Evolutionary conservation across 2,113 vertebrate genomes (phyloP).

Genomic region (Mastomys coucha): DNA sequence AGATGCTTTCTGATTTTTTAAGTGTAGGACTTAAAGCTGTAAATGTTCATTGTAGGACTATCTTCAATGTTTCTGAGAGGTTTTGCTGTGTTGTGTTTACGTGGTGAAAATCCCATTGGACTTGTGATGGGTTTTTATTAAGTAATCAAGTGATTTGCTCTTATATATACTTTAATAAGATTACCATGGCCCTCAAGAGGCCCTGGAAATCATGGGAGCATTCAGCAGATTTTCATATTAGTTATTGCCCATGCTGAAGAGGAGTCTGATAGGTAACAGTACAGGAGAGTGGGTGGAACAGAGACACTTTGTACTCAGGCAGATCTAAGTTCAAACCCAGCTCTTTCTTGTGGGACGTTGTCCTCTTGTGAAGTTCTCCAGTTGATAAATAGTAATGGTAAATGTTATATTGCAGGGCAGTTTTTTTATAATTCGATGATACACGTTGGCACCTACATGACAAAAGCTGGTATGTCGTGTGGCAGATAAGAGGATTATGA

Average conservation of each 20-base stretch:
- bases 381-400: neutral
- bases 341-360: neutral
- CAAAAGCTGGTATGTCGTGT: neutral
- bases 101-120: neutral
- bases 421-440: neutral
- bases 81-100: neutral
- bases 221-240: neutral
- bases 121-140: neutral
- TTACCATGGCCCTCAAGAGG: neutral
- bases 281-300: neutral
- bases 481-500: neutral
- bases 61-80: neutral
- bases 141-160: neutral
- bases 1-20: neutral
- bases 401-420: no score
- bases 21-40: neutral
- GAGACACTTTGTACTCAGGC: neutral
- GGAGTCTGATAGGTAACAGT: neutral
- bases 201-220: neutral
- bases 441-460: neutral
- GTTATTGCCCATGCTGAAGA: neutral
- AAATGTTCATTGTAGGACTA: neutral
- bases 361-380: neutral
- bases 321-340: neutral
- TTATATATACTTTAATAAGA: neutral